phyloP scores from a whole-genome alignment of 2,888 invertebrate genomes.

The Ceramica pisi region DNA sequence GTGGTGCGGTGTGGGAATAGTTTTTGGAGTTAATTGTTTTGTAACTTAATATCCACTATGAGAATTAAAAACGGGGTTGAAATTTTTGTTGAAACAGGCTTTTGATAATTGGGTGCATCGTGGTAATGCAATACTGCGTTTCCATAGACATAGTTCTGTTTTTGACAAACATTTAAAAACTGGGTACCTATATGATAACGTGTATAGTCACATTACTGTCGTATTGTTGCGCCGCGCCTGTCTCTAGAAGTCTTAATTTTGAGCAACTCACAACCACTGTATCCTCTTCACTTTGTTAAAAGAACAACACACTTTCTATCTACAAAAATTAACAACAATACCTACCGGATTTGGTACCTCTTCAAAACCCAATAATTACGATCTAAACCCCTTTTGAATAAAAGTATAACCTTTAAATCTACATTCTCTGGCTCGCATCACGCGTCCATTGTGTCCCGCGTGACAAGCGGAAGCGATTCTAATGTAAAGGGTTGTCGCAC shows the following conservation, averaged over 20 bases:
- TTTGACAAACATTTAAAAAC: no score
- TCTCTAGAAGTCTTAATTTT: neutral
- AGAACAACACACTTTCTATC: constrained; percentile 2
- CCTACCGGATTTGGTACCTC: constrained; percentile 31
- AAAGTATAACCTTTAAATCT: constrained; percentile 60
- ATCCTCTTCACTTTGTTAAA: no score
- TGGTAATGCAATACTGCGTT: no score
- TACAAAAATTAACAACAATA: constrained; percentile 12
- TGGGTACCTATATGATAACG: no score
- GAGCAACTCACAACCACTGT: no score
- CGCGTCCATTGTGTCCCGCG: constrained; percentile 71
- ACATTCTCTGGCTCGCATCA: constrained; percentile 74
- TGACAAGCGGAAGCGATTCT: constrained; percentile 80
- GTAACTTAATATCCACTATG: neutral
- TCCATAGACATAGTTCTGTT: no score
- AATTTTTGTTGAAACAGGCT: no score
- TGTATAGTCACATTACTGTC: neutral
- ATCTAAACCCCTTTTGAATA: constrained; percentile 22
- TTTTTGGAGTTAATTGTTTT: neutral
- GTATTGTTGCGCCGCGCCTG: neutral
- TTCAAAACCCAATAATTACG: constrained; percentile 55
- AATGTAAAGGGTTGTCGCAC: constrained; percentile 84
- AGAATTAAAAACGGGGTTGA: neutral
- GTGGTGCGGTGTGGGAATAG: neutral
- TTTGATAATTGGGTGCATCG: no score